Conservation (phyloP, 2,888 invertebrate genomes). For the Scaptomyza polygonia region DNA sequence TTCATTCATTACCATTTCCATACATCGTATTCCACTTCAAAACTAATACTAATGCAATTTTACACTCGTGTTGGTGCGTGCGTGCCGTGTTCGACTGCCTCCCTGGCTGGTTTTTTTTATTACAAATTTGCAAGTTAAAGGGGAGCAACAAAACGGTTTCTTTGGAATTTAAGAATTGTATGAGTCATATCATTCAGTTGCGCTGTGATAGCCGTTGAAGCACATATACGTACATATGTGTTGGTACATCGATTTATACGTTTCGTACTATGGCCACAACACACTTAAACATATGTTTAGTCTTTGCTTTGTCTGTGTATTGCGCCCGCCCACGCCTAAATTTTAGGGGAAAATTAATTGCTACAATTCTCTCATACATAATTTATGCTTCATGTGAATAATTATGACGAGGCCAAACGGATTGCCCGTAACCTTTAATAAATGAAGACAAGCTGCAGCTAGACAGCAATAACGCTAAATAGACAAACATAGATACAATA, state of each 20-base stretch:
- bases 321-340: constrained; percentile 25
- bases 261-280: constrained; percentile 22
- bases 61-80: constrained; percentile 15
- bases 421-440: constrained; percentile 49
- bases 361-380: constrained; percentile 2
- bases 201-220: constrained; percentile 16
- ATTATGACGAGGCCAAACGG: constrained; percentile 33
- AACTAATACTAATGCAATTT: constrained; percentile 30
- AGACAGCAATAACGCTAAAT: background rate
- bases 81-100: constrained; percentile 23
- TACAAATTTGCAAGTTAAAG: constrained; percentile 48
- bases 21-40: constrained; percentile 29
- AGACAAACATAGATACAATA: constrained; percentile 9
- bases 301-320: background rate
- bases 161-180: constrained; percentile 61
- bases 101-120: constrained; percentile 34
- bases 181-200: constrained; percentile 62
- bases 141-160: constrained; percentile 38
- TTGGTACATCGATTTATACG: constrained; percentile 14
- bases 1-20: constrained; percentile 55
- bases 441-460: constrained; percentile 32
- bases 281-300: background rate
- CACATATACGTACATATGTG: constrained; percentile 7
- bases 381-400: constrained; percentile 28
- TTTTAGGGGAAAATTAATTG: constrained; percentile 9